Evolutionary conservation across 2,888 invertebrate genomes (phyloP).

Genomic region (Tubiluchus corallicola): DNA sequence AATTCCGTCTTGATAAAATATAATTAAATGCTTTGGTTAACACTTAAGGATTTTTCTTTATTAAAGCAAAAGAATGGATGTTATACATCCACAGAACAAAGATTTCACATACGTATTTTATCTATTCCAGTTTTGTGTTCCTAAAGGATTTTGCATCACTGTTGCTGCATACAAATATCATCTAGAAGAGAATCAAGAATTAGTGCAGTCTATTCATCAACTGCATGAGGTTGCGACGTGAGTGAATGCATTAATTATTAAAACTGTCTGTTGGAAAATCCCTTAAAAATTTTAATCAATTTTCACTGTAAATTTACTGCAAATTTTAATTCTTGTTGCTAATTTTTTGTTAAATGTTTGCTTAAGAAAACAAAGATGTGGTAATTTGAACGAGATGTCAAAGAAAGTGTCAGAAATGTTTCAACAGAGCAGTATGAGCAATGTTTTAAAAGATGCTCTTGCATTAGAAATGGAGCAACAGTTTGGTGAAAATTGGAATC

Average conservation of each 20-base stretch:
- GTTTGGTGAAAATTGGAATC: constrained; percentile 14
- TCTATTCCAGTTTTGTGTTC: constrained; percentile 43
- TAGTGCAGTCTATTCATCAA: constrained; percentile 34
- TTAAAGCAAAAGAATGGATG: too few relatives aligned
- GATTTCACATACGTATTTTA: too few relatives aligned
- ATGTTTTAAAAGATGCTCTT: constrained; percentile 14
- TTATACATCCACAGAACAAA: too few relatives aligned
- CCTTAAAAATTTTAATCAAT: too few relatives aligned
- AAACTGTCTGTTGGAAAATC: too few relatives aligned
- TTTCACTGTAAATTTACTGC: too few relatives aligned
- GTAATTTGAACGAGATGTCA: constrained; percentile 14
- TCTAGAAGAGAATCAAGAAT: constrained; percentile 32
- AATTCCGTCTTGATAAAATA: too few relatives aligned
- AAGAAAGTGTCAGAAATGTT: constrained; percentile 16
- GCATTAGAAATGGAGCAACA: constrained; percentile 12
- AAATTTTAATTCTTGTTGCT: too few relatives aligned
- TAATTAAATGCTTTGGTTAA: too few relatives aligned
- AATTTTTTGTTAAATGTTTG: too few relatives aligned
- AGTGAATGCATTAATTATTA: too few relatives aligned
- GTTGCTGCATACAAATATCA: constrained; percentile 41
- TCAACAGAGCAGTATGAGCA: constrained; percentile 11
- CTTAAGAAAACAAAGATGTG: constrained; percentile 4
- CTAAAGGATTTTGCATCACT: constrained; percentile 51
- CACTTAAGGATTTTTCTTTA: too few relatives aligned
- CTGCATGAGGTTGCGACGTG: constrained; percentile 35